phyloP scores from a whole-genome alignment of 1,140 invertebrate species.

The Leptestheria dahalacensis region DNA sequence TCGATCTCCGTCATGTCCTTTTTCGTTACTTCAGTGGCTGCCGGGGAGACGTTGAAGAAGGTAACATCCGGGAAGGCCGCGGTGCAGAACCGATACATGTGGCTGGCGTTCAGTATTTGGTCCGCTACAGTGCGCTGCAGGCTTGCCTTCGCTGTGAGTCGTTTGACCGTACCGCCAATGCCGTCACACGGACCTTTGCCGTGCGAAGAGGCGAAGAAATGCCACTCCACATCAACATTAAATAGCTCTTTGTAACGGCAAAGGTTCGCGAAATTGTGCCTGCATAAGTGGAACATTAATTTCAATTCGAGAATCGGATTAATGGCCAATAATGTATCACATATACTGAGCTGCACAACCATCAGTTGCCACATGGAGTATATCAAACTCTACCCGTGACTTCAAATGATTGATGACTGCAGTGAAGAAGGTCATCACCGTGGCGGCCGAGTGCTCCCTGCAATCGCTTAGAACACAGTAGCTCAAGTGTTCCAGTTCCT shows the following conservation, averaged over 20 bases:
- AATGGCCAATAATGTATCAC: not conserved
- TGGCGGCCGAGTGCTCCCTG: not conserved
- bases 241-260: constrained; percentile 23
- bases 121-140: not conserved
- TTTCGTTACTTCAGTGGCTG: not conserved
- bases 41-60: not conserved
- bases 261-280: constrained; percentile 21
- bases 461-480: not conserved
- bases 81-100: not conserved
- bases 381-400: not conserved
- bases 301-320: not conserved
- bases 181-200: not conserved
- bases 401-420: not conserved
- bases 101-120: not conserved
- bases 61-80: not conserved
- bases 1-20: not conserved
- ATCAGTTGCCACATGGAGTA: not conserved
- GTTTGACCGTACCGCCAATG: not conserved
- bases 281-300: not conserved
- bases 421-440: not conserved
- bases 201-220: not conserved
- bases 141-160: not conserved
- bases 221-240: constrained; percentile 21
- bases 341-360: not conserved
- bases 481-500: not conserved